Percentiles rank a stretch among this genome's conserved stretches.
Evolutionary conservation across 2,888 invertebrate genomes (phyloP).

Genomic region (Chesias legatella): DNA sequence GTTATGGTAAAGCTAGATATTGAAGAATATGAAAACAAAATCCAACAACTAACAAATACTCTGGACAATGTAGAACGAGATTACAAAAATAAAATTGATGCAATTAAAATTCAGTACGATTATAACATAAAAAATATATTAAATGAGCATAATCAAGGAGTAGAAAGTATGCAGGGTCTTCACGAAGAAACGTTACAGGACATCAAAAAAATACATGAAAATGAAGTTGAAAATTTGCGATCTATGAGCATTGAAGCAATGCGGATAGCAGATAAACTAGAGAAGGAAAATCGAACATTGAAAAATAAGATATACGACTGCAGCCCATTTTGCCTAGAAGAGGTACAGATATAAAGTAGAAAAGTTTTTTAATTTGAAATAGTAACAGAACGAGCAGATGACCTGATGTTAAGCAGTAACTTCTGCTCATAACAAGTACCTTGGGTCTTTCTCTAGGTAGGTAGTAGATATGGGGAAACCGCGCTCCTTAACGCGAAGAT

Average conservation of each 20-base stretch:
- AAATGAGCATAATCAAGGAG: slow-evolving; percentile 77
- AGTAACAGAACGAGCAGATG: too few species aligned
- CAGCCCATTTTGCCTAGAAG: slow-evolving; percentile 34
- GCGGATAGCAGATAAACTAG: slow-evolving; percentile 61
- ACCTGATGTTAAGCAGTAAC: too few species aligned
- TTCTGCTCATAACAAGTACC: too few species aligned
- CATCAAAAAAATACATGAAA: slow-evolving; percentile 70
- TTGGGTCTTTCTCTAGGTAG: too few species aligned
- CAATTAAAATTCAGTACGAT: slow-evolving; percentile 77
- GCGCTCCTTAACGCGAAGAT: too few species aligned
- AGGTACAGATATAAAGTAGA: slow-evolving; percentile 37
- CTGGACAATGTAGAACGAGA: slow-evolving; percentile 58
- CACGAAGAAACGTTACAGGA: slow-evolving; percentile 76
- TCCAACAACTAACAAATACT: slow-evolving; percentile 47
- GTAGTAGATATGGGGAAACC: too few species aligned
- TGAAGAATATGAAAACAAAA: slow-evolving; percentile 54
- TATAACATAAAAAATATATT: slow-evolving; percentile 73
- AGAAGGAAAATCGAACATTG: slow-evolving; percentile 56
- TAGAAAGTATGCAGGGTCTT: slow-evolving; percentile 74
- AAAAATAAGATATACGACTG: slow-evolving; percentile 42
- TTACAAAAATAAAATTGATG: slow-evolving; percentile 63
- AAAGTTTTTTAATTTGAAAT: slow-evolving; percentile 2
- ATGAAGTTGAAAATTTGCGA: slow-evolving; percentile 73
- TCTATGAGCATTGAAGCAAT: slow-evolving; percentile 70
- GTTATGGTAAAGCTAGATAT: slow-evolving; percentile 48